A percentile compares a stretch with the other conserved stretches of the same genome.
Conservation (phyloP, 2,113 vertebrate genomes). For the Gymnogyps californianus region DNA sequence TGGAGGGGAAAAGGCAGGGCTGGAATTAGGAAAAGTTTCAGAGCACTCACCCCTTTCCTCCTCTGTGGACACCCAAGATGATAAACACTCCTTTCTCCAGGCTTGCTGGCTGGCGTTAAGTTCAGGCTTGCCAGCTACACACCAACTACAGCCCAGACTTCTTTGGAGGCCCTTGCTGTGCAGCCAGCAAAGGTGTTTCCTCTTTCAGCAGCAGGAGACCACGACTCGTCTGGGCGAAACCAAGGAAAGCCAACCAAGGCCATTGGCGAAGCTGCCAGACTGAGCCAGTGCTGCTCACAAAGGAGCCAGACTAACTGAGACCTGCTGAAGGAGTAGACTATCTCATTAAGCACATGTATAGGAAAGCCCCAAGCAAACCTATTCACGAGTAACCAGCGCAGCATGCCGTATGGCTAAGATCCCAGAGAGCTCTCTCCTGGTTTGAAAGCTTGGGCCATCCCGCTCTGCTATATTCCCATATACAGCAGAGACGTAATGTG, state of each 20-base stretch:
- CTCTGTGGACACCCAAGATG: neutral
- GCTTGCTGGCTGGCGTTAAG: neutral
- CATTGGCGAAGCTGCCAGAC: neutral
- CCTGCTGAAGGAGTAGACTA: neutral
- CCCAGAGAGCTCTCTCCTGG: neutral
- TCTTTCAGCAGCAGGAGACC: neutral
- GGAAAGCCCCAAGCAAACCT: neutral
- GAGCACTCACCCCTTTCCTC: conserved; percentile 3
- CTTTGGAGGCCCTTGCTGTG: neutral
- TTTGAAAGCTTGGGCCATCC: neutral
- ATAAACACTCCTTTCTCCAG: neutral
- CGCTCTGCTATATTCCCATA: neutral
- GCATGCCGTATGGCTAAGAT: neutral
- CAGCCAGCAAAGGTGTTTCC: neutral
- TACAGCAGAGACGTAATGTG: neutral
- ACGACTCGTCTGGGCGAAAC: neutral
- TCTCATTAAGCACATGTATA: neutral
- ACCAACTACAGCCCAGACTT: neutral
- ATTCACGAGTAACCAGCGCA: neutral
- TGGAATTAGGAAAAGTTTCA: neutral
- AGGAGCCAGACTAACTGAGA: neutral
- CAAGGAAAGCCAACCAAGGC: neutral
- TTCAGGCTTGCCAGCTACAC: neutral
- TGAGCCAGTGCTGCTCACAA: neutral
- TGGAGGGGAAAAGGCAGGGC: neutral